These are phyloP conservation scores for Nephila pilipes DNA, from an alignment of 1,140 invertebrate species.

Conservation along the genomic window DNA sequence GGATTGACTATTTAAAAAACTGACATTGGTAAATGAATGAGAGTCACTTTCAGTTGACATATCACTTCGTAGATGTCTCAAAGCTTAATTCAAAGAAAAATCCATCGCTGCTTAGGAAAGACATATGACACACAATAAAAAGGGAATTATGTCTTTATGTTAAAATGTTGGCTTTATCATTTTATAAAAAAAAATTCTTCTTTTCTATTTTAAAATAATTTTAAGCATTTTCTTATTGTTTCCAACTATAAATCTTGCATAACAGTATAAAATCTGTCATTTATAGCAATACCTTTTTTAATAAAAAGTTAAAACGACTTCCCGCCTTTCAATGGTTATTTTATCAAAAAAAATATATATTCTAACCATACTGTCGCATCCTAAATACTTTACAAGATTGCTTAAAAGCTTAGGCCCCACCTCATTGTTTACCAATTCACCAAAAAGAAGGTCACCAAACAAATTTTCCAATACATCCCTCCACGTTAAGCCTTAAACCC, in stretches of 20 bases:
- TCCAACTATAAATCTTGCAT: background rate
- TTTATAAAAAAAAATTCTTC: background rate
- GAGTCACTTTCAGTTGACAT: background rate
- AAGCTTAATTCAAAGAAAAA: background rate
- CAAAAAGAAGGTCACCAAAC: slow-evolving; percentile 53
- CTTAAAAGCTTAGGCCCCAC: slow-evolving; percentile 31
- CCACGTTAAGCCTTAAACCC: background rate
- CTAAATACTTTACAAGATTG: slow-evolving; percentile 21
- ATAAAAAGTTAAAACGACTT: background rate
- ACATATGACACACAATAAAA: no score
- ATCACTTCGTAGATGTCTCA: background rate
- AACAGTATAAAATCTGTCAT: background rate
- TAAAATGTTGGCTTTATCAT: background rate
- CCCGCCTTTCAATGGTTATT: background rate
- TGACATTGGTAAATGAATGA: background rate
- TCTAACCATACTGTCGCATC: background rate
- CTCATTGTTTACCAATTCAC: slow-evolving; percentile 4
- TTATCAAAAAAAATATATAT: slow-evolving; percentile 2
- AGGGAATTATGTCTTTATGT: background rate
- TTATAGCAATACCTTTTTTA: background rate
- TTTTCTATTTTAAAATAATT: background rate
- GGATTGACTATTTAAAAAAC: background rate
- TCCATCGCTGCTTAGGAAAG: background rate
- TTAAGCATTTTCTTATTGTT: background rate
- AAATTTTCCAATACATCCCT: background rate